Conservation (phyloP, 2,113 vertebrate genomes). For the Hydrolagus affinis region DNA sequence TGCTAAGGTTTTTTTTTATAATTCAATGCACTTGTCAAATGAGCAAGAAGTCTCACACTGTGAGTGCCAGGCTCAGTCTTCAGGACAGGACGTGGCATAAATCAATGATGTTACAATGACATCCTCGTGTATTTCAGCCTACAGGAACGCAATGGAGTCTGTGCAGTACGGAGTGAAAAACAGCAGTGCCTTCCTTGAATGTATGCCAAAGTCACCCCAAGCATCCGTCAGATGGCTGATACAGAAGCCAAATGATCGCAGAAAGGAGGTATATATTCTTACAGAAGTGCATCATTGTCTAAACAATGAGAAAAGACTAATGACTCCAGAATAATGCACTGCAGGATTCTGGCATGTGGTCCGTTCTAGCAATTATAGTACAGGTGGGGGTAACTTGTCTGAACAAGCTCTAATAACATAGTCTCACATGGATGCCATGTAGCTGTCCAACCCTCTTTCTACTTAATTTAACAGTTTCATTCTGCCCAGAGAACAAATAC, state of each 20-base stretch:
- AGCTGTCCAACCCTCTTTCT: background rate
- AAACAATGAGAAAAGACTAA: background rate
- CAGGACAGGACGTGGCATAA: no score
- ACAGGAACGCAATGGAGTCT: constrained; percentile 87
- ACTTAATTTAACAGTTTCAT: background rate
- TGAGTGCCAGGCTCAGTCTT: no score
- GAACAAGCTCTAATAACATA: background rate
- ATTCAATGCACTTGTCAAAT: no score
- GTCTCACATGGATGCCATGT: background rate
- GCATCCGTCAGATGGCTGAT: constrained; percentile 87
- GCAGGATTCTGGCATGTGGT: background rate
- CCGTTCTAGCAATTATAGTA: background rate
- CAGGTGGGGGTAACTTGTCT: background rate
- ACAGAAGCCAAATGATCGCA: constrained; percentile 88
- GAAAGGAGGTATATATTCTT: constrained; percentile 78
- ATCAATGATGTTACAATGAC: no score
- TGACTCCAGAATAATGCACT: background rate
- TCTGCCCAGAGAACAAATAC: background rate
- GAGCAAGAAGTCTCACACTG: no score
- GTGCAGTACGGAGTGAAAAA: constrained; percentile 89
- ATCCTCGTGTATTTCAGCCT: constrained; percentile 56
- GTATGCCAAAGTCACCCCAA: constrained; percentile 84
- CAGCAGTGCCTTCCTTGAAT: constrained; percentile 95
- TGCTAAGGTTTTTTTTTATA: no score
- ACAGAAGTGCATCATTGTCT: background rate